Base-by-base conservation (phyloP, 2,888 invertebrate genomes). In the Blastobasis adustella region DNA sequence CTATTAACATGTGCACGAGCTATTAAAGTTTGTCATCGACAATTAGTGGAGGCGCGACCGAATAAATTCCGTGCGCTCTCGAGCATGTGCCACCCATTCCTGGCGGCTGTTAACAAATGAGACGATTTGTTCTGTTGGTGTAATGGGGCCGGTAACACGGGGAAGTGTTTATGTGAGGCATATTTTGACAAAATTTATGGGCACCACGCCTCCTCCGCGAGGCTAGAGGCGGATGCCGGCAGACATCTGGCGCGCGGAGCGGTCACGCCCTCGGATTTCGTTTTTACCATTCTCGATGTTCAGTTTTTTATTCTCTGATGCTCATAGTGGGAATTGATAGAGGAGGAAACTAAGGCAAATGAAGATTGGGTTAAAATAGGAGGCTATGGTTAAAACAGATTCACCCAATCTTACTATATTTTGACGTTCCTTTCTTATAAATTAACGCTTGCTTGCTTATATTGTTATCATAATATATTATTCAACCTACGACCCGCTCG, bases 141-240 rank as follows among this genome's bases (percentile, higher is more conserved):
- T 87, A 87, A 86, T 83, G 79, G 82, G 76, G 81, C 68, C 72
- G 71, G 64, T 42, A 10, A 9, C 66, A 76, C 81, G 82, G 83
- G 85, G 86, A 86, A 84, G 83, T 86, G 84, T 83, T 84, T 80
- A 75, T 73, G 79, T 82, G 77, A 69, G 79, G 82, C 76, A 81
- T 89, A 88, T 87, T 89, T 88, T 88, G 89, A 88, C 86, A 76
- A 85, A 84, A 89, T 89, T 89, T 89, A 89, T 89, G 81, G 72
- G 79, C 65, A 78, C 87, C 89, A 85, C 89, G 88, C 89, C 89
- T 86, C 69, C 79, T 70, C 57, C 69, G 63, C 73, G 69, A 68
- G 66, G 70, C 83, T 86, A 67, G 64, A 61, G 63, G 81, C 79
- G 82, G 85, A 82, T 76, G 78, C 74, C 63, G 62, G 5, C 10